phyloP scores from a whole-genome alignment of 1,140 invertebrate species.

The Pygmarrhopalites habei region DNA sequence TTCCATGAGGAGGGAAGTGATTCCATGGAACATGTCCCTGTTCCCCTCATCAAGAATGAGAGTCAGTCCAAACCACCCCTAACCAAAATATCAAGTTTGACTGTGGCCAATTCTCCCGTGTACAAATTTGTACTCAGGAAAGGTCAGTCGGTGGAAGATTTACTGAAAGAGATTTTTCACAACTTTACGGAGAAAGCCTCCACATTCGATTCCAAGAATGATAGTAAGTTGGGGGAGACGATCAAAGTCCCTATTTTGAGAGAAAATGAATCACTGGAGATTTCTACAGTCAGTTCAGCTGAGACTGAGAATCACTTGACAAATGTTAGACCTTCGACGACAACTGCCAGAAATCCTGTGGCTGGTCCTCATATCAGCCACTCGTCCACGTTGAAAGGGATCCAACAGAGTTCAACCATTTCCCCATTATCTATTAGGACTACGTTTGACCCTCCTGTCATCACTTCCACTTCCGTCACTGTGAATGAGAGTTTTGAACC shows the following conservation, averaged over 20 bases:
- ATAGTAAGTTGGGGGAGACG: no score
- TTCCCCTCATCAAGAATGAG: slow-evolving; percentile 22
- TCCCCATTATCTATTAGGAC: background rate
- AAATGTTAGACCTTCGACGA: no score
- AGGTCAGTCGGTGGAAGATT: slow-evolving; percentile 36
- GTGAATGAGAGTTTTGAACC: slow-evolving; percentile 21
- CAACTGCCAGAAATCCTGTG: no score
- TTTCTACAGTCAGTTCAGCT: background rate
- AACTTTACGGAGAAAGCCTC: slow-evolving; percentile 31
- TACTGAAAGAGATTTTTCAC: slow-evolving; percentile 36
- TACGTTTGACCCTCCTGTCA: slow-evolving; percentile 18
- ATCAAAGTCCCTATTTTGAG: background rate
- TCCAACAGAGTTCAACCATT: no score
- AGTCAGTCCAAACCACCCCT: background rate
- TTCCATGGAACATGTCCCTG: slow-evolving; percentile 21
- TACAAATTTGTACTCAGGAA: slow-evolving; percentile 38
- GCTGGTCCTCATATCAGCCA: no score
- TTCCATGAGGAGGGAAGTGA: background rate
- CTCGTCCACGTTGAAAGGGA: no score
- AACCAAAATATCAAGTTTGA: slow-evolving; percentile 22
- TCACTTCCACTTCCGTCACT: slow-evolving; percentile 25
- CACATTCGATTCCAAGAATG: no score
- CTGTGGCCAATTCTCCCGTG: slow-evolving; percentile 32
- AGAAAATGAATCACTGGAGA: background rate
- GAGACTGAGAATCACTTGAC: background rate